These are phyloP conservation scores for Aromia moschata DNA, from an alignment of 2,888 invertebrate species.

Conservation along the genomic window DNA sequence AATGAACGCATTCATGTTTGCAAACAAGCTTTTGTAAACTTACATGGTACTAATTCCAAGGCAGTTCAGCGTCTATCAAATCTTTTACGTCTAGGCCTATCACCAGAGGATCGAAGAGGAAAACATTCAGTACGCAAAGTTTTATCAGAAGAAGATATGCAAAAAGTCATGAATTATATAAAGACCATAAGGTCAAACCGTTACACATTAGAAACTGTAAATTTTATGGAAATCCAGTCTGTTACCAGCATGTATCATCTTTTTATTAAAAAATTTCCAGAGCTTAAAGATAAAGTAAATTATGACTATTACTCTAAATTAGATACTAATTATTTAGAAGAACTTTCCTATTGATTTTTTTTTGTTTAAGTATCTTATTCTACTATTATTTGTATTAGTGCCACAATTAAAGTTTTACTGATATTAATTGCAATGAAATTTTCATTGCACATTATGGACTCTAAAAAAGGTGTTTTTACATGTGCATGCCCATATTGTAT, in stretches of 20 bases:
- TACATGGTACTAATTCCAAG: constrained; percentile 5
- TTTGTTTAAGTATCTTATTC: too few relatives aligned
- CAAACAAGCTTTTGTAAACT: constrained; percentile 7
- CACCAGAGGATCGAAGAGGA: constrained; percentile 8
- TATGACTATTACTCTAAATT: constrained; percentile 11
- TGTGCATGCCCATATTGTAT: too few relatives aligned
- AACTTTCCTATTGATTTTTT: neutral
- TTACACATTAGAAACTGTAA: constrained; percentile 6
- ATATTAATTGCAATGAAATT: too few relatives aligned
- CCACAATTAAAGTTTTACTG: too few relatives aligned
- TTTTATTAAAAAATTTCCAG: constrained; percentile 4
- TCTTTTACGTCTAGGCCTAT: constrained; percentile 3
- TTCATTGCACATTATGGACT: too few relatives aligned
- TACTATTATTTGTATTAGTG: too few relatives aligned
- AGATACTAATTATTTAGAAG: constrained; percentile 5
- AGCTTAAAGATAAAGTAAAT: constrained; percentile 10
- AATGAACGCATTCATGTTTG: constrained; percentile 5
- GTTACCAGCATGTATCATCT: constrained; percentile 8
- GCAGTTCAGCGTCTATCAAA: constrained; percentile 6
- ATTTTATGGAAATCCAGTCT: constrained; percentile 3
- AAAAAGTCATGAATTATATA: constrained; percentile 5
- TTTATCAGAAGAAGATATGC: constrained; percentile 5
- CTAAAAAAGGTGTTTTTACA: too few relatives aligned
- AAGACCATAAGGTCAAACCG: constrained; percentile 5
- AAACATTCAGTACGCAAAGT: constrained; percentile 1